Evolutionary conservation across 1,140 invertebrate genomes (phyloP), one percentile per base, ranked within the genome.

Genomic region (Drosophila kepulauana): DNA sequence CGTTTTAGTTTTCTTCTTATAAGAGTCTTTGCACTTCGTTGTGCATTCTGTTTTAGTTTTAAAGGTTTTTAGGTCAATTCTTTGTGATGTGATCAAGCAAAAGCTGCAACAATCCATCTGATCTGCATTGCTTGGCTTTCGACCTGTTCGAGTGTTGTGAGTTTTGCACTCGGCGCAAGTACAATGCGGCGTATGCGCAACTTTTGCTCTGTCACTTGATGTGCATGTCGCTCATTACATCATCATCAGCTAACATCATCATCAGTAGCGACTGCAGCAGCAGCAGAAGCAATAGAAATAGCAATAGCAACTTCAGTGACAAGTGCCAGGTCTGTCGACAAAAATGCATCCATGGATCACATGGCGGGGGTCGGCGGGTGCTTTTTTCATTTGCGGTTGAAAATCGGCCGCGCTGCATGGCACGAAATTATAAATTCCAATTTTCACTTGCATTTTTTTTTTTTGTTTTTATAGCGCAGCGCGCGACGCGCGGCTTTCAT

Each of bases 381-480:
- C 25, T 45, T 25, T 25, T 25, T 25, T 11, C 13, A 66, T 69
- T 89, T 88, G 84, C 64, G 84, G 84, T 89, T 87, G 56, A 84
- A 87, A 81, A 88, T 84, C 84, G 84, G 70, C 74, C 76, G 69
- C 61, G 54, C 62, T 59, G 67, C 59, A 65, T 63, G 58, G 76
- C 82, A 89, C 67, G 54, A 76, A 88, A 88, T 88, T 88, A 88
- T 89, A 89, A 88, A 88, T 88, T 88, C 84, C 84, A 82, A 89
- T 88, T 88, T 88, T 88, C 85, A 88, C 85, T 89, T 87, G 85
- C 75, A 75, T 71, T 75, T 75, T 64, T 48, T 57, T 20, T 51
- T 35, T 54, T 25, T 25, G 20, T 25, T 25, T 25, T 25, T 25
- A 52, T 68, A 41, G 57, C 13, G 33, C 28, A 33, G 65, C 78